phyloP scores from a whole-genome alignment of 2,113 vertebrate species.

The Chaetodon trifascialis region DNA sequence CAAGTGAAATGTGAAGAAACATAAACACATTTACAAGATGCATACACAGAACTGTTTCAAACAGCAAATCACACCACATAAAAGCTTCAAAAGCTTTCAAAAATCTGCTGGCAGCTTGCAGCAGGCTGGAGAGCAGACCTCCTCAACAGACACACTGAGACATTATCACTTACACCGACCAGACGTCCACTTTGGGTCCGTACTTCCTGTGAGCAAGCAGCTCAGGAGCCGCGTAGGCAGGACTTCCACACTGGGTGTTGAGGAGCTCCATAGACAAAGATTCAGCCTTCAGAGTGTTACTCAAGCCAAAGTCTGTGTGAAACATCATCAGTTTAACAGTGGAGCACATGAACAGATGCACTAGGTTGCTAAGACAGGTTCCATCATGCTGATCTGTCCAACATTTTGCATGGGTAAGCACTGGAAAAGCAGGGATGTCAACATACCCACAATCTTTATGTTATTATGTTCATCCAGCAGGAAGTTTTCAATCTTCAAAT shows the following conservation, averaged over 20 bases:
- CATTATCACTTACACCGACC: constrained; percentile 87
- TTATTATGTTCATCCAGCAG: constrained; percentile 90
- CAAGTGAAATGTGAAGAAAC: not conserved
- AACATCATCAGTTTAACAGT: constrained; percentile 13
- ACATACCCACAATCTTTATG: constrained; percentile 91
- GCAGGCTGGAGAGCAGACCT: not conserved
- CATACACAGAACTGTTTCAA: not conserved
- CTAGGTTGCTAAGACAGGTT: not conserved
- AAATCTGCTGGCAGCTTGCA: too few species aligned
- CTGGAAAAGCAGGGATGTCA: fast-evolving
- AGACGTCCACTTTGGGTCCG: constrained; percentile 89
- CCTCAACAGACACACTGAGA: not conserved
- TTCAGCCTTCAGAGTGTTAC: constrained; percentile 86
- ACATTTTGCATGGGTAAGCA: not conserved
- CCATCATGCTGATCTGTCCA: not conserved
- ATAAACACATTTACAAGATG: constrained; percentile 20
- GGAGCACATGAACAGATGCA: constrained; percentile 1
- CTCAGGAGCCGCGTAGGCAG: constrained; percentile 88
- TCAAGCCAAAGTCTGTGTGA: constrained; percentile 88
- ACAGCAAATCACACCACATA: not conserved
- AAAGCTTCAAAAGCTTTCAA: not conserved
- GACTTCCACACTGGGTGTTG: constrained; percentile 88
- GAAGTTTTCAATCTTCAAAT: constrained; percentile 92
- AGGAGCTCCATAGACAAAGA: constrained; percentile 88
- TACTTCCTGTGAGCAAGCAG: constrained; percentile 91